Evolutionary conservation across 2,888 invertebrate species (phyloP).

Genomic region (Chaitophorus viminalis): DNA sequence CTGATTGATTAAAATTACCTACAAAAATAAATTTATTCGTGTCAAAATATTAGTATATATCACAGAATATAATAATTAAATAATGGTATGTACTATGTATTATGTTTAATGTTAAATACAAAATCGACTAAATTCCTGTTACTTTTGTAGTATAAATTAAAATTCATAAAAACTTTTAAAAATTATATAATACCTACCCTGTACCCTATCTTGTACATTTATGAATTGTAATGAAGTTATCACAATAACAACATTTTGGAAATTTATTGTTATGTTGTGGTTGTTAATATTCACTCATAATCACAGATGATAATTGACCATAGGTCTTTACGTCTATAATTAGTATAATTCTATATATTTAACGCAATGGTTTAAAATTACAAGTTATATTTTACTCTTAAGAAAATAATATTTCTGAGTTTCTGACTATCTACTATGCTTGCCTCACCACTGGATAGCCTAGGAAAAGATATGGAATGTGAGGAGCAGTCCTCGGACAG

Average conservation of each 20-base stretch:
- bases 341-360: no score
- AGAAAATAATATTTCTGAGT: background rate
- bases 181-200: background rate
- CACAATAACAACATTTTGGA: constrained; percentile 48
- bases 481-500: constrained; percentile 30
- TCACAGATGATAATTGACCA: no score
- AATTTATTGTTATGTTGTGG: constrained; percentile 7
- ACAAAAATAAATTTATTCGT: background rate
- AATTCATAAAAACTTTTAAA: background rate
- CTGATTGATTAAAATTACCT: background rate
- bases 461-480: constrained; percentile 45
- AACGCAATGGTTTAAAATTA: constrained; percentile 36
- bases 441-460: constrained; percentile 6
- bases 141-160: background rate
- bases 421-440: constrained; percentile 17
- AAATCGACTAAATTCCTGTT: background rate
- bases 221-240: constrained; percentile 27
- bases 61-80: no score
- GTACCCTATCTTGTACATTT: constrained; percentile 5
- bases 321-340: background rate
- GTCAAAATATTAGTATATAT: background rate
- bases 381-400: background rate
- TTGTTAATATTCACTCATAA: background rate
- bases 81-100: no score
- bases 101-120: background rate